Evolutionary conservation across 2,797 vertebrate species (phyloP), one percentile per base, ranked within the genome.

Genomic region (Dromococcyx pavoninus): DNA sequence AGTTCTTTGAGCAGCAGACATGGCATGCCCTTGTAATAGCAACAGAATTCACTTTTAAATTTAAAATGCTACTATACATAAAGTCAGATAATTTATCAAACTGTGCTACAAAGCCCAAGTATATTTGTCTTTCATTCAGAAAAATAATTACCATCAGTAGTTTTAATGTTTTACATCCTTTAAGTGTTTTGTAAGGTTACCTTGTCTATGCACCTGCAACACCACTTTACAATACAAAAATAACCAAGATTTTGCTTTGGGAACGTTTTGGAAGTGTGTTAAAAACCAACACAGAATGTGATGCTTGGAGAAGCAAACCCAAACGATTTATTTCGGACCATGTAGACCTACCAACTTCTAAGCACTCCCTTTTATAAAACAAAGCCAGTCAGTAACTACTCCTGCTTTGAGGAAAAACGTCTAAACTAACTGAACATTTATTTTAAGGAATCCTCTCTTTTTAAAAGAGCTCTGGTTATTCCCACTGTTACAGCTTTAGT

Each of bases 141-240:
- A 89, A 85, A 46, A 8, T 5, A 43, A 73, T 72, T 48, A 50
- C 22, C 18, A 23, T 37, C 44, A 66, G 13, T 70, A 77, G 71
- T 61, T 58, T 87, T 18, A 78, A 13, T 51, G 91, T 73, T 95
- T 81, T 77, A 23, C 66, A 83, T 48, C 48, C 35, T 72, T 73
- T 61, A 70, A 64, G 30, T 56, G 48, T 74, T 88, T 86, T 89
- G n/a, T 56, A 86, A 93, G 51, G 28, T 86, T 94, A 73, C 43
- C 72, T 91, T 90, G 89, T 61, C 46, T 94, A 64, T 44, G 27
- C 65, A 83, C 53, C 51, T 39, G 19, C 51, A 92, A 78, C 72
- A 85, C 43, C 37, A 73, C 78, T 86, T 96, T 66, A 94, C 53
- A 94, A n/a, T 72, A 90, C 76, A 96, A 96, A 95, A 62, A 95